A percentile compares a stretch with the other conserved stretches of the same genome.
These are phyloP conservation scores for Formicarius rufipectus DNA, from an alignment of 2,113 vertebrate species.

Conservation along the genomic window DNA sequence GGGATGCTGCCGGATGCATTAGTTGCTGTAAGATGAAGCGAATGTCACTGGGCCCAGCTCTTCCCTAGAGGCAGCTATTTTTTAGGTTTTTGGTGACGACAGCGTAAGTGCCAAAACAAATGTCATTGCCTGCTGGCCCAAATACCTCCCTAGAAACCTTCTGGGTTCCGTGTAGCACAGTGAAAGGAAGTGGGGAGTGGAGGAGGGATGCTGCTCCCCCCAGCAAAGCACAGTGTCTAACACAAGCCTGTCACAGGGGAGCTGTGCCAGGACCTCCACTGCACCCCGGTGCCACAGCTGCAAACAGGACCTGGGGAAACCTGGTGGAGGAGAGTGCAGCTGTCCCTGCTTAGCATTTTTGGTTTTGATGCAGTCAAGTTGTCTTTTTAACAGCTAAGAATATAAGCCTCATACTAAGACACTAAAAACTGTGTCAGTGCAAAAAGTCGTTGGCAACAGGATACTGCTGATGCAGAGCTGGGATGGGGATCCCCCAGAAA, in stretches of 20 bases:
- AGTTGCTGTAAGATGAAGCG: not conserved
- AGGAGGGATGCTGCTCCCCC: not conserved
- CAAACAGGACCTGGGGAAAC: not conserved
- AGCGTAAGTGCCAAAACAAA: constrained; percentile 36
- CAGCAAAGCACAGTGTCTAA: not conserved
- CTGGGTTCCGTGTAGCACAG: accelerated
- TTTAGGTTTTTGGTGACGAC: not conserved
- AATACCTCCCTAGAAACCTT: not conserved
- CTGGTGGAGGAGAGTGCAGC: accelerated
- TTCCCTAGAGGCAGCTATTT: constrained; percentile 11
- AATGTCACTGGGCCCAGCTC: constrained; percentile 6
- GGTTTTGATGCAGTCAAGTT: too few relatives aligned
- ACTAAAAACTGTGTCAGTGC: too few relatives aligned
- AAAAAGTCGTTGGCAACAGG: too few relatives aligned
- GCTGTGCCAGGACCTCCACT: not conserved
- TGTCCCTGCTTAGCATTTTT: not conserved
- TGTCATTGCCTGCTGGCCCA: not conserved
- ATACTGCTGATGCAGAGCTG: accelerated
- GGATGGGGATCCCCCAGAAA: not conserved
- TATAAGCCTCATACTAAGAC: too few relatives aligned
- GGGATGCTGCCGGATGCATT: not conserved
- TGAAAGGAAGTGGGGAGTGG: not conserved
- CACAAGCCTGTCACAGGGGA: not conserved
- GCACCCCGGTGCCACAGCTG: not conserved
- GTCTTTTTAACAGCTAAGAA: too few relatives aligned